These are phyloP conservation scores for Mythimna ferrago DNA, from an alignment of 2,888 invertebrate genomes.

Conservation along the genomic window DNA sequence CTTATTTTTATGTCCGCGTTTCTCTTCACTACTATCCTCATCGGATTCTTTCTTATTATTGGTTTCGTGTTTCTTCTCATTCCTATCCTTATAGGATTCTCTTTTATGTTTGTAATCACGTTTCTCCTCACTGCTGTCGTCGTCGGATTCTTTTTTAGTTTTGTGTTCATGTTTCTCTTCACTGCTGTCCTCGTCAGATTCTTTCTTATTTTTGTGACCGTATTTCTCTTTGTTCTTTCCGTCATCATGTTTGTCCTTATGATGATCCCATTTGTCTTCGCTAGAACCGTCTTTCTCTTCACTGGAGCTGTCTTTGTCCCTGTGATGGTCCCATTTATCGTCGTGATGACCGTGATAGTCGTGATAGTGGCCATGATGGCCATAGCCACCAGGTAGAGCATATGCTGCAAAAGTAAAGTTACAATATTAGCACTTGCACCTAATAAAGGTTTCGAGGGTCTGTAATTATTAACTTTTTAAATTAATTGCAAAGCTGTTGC, in stretches of 20 bases:
- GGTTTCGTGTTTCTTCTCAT: no score
- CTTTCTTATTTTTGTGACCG: background rate
- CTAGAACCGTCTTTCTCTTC: constrained; percentile 15
- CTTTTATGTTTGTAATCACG: background rate
- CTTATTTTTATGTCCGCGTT: background rate
- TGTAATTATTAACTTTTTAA: background rate
- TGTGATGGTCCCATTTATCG: constrained; percentile 12
- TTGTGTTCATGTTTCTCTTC: background rate
- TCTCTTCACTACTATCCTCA: background rate
- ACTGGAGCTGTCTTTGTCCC: constrained; percentile 12
- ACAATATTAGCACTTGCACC: background rate
- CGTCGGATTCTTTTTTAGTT: constrained; percentile 8
- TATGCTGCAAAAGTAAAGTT: constrained; percentile 18
- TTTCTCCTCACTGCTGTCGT: constrained; percentile 26
- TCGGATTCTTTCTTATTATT: background rate
- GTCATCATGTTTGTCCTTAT: constrained; percentile 9
- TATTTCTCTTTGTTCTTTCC: background rate
- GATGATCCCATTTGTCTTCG: constrained; percentile 6
- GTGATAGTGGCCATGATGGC: constrained; percentile 35
- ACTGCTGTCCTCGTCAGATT: background rate
- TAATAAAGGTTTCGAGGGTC: background rate
- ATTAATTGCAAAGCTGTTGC: background rate
- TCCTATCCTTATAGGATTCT: no score
- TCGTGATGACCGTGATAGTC: constrained; percentile 23
- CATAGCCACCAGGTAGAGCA: constrained; percentile 37